Evolutionary conservation across 2,113 vertebrate genomes (phyloP), one percentile per base, ranked within the genome.

Genomic region (Cygnus buccinator): DNA sequence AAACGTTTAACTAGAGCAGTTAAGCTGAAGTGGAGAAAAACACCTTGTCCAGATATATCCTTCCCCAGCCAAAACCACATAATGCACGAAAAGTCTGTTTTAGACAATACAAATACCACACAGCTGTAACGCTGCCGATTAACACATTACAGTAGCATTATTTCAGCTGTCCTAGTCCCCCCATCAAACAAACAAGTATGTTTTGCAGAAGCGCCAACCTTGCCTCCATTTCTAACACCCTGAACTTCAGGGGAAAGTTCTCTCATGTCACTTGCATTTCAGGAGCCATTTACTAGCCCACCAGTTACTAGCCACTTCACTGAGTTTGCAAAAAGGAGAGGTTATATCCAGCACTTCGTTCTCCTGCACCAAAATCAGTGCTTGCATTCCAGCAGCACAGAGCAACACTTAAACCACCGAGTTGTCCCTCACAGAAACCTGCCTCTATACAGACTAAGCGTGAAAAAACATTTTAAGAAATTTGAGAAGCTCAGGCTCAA

Each of bases 111-210:
- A 25, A 52, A 33, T 5, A 33, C 52, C n/a, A 39, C 43, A 9
- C 4, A 44, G 48, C 41, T 13, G 20, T 46, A 41, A 15, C 11
- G 1, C 35, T 31, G 33, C 44, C 26, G 14, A 15, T 15, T 3
- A 54, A 21, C 16, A 4, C 10, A 0, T 6, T 5, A 37, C 17
- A 29, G 52, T 1, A 25, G 28, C 0, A 1, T 35, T 41, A 11
- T 3, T 21, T 26, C 68, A 58, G 48, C 62, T 70, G 22, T 10
- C 8, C 10, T 10, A n/a, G 50, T 19, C 59, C 78, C 71, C 26
- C 29, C 75, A 19, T 31, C 28, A 31, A 37, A 55, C 5, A 31
- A 26, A 58, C 17, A 4, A 16, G 15, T 2, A 14, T 0, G 1
- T n/a, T 22, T 16, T 31, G 23, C 41, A 21, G 19, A 52, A 59